Percentiles rank a stretch among this genome's conserved stretches.
These are phyloP conservation scores for Limanda limanda DNA, from an alignment of 2,113 vertebrate genomes.

Conservation along the genomic window DNA sequence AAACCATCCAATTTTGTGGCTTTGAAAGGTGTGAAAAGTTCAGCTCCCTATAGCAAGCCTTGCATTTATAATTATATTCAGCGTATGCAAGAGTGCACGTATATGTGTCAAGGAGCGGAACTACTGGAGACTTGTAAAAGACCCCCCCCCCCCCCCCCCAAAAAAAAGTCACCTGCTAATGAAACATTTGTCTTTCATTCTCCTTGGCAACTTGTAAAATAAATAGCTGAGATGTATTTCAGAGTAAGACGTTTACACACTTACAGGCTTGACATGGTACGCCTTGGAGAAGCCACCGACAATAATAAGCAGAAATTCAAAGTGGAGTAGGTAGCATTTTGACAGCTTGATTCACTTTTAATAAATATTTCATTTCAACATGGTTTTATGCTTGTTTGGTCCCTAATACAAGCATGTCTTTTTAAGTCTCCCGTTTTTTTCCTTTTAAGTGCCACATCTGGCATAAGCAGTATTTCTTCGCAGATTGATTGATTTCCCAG, in stretches of 20 bases:
- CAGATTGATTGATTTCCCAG: conserved; percentile 79
- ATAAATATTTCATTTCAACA: conserved; percentile 64
- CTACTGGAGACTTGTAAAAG: conserved; percentile 85
- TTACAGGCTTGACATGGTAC: conserved; percentile 51
- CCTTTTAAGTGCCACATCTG: conserved; percentile 71
- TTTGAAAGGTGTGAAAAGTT: conserved; percentile 98
- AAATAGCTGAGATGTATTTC: conserved; percentile 69
- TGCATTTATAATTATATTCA: conserved; percentile 83
- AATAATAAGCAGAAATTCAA: conserved; percentile 63
- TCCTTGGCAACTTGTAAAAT: conserved; percentile 76
- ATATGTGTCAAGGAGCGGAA: conserved; percentile 82
- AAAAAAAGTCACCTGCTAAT: conserved; percentile 79
- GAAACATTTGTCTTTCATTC: conserved; percentile 79
- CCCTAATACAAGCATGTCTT: conserved; percentile 48
- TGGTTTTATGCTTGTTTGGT: conserved; percentile 48
- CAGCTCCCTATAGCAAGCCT: conserved; percentile 90
- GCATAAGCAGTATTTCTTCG: conserved; percentile 60
- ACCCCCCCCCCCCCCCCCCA: conserved; percentile 21
- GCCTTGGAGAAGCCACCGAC: conserved; percentile 60
- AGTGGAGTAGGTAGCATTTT: conserved; percentile 55
- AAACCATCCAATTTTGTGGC: conserved; percentile 92
- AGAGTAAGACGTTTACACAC: conserved; percentile 53
- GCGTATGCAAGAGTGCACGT: conserved; percentile 47
- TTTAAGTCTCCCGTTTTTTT: conserved; percentile 46
- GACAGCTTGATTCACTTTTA: conserved; percentile 65